phyloP scores from a whole-genome alignment of 2,888 invertebrate genomes.

The Papilio demoleus region DNA sequence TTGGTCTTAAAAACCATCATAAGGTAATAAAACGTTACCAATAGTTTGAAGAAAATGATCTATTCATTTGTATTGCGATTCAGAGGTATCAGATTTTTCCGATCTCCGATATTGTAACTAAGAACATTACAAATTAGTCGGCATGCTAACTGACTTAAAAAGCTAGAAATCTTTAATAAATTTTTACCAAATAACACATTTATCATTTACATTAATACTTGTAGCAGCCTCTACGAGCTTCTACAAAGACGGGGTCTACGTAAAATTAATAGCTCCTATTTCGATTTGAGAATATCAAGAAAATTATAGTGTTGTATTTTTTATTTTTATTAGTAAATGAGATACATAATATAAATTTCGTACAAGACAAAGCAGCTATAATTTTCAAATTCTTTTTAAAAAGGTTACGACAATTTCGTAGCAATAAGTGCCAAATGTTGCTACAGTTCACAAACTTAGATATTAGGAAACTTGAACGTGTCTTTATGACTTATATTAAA shows the following conservation, averaged over 20 bases:
- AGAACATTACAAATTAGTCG: background rate
- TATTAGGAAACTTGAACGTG: conserved; percentile 31
- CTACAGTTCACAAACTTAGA: conserved; percentile 26
- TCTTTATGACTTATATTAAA: conserved; percentile 20
- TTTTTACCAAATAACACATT: no score
- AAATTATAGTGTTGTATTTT: background rate
- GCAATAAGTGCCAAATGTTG: conserved; percentile 37
- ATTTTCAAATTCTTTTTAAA: conserved; percentile 17
- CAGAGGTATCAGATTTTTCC: background rate
- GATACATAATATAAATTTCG: no score
- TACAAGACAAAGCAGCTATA: background rate
- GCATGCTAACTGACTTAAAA: background rate
- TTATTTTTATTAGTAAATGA: no score
- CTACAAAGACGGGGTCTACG: background rate
- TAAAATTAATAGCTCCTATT: background rate
- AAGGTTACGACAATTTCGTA: conserved; percentile 20
- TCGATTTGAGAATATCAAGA: background rate
- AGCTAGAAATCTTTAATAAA: no score
- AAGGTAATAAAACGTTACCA: no score
- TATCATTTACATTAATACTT: no score
- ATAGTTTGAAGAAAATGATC: background rate
- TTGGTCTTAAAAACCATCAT: no score
- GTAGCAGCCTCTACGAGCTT: background rate
- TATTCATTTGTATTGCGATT: background rate
- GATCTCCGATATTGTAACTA: background rate